Conservation (phyloP, 2,113 vertebrate species). For the Hippotragus niger region DNA sequence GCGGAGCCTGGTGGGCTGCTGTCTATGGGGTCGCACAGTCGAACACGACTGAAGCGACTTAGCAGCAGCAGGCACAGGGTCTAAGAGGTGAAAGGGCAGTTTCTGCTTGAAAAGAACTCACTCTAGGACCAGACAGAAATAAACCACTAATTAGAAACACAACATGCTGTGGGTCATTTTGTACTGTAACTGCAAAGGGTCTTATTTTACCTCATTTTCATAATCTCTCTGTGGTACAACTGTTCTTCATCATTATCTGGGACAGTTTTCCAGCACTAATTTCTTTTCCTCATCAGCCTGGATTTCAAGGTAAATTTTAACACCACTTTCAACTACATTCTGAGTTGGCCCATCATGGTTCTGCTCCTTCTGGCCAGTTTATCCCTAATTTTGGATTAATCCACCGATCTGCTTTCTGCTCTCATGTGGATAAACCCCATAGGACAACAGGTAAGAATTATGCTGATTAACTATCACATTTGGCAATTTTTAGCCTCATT, state of each 20-base stretch:
- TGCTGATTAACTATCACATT: not conserved
- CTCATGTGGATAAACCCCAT: not conserved
- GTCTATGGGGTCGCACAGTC: too few relatives aligned
- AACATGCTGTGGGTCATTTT: not conserved
- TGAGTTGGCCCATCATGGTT: not conserved
- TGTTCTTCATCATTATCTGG: not conserved
- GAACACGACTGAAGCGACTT: too few relatives aligned
- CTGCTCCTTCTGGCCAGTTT: not conserved
- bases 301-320: not conserved
- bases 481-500: not conserved
- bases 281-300: not conserved
- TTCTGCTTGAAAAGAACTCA: not conserved
- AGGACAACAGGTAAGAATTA: slow-evolving; percentile 18
- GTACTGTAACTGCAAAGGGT: not conserved
- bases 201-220: not conserved
- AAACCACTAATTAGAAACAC: not conserved
- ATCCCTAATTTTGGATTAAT: slow-evolving; percentile 3
- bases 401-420: not conserved
- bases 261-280: not conserved
- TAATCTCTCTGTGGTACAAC: not conserved
- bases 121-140: not conserved
- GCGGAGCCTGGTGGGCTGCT: too few relatives aligned
- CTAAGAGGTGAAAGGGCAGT: not conserved
- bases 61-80: not conserved
- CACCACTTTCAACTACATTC: not conserved